These are phyloP conservation scores for Choloepus hoffmanni DNA, from an alignment of 2,113 vertebrate genomes.

Conservation along the genomic window DNA sequence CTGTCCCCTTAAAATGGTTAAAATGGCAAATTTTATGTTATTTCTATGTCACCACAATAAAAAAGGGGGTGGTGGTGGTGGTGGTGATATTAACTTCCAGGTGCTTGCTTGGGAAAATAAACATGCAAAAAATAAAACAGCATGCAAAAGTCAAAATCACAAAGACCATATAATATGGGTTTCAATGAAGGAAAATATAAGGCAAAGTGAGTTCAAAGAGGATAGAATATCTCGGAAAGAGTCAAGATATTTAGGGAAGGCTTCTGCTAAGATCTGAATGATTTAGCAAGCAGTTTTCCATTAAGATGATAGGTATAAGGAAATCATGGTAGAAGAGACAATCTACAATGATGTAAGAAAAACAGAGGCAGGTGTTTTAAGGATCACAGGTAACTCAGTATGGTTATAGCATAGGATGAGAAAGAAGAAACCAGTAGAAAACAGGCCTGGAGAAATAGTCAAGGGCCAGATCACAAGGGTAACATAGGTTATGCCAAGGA, in stretches of 20 bases:
- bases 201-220: background rate
- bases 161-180: background rate
- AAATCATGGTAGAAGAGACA: background rate
- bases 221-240: background rate
- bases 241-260: background rate
- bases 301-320: too few species aligned
- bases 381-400: background rate
- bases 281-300: fast-evolving
- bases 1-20: too few species aligned
- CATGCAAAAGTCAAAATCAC: background rate
- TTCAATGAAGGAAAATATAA: background rate
- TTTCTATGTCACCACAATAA: too few species aligned
- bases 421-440: background rate
- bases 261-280: background rate
- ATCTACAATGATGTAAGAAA: background rate
- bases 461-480: background rate
- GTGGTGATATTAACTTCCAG: too few species aligned
- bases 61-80: too few species aligned
- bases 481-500: background rate
- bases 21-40: too few species aligned
- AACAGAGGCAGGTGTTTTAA: background rate
- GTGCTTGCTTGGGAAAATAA: background rate
- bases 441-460: background rate
- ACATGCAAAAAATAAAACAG: background rate
- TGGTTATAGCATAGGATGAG: too few species aligned